phyloP scores from a whole-genome alignment of 30 jellyfish, hydroid and myxozoan species.

The Sanderia malayensis region DNA sequence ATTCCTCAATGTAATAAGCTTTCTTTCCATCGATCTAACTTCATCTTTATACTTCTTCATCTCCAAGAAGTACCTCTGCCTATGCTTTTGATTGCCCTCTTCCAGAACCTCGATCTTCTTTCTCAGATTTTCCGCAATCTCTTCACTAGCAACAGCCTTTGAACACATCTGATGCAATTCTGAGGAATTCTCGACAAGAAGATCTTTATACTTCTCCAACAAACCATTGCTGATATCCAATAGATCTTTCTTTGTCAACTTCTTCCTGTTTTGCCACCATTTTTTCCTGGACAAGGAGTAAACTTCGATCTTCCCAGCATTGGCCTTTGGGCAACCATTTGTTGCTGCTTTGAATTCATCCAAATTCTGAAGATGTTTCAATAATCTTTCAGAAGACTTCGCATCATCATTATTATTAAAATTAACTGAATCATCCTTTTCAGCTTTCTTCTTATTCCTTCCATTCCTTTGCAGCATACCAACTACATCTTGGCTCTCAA shows the following conservation, averaged over 20 bases:
- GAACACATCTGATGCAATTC: background rate
- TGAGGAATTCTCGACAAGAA: background rate
- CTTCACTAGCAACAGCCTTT: background rate
- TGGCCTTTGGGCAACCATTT: background rate
- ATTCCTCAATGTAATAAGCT: background rate
- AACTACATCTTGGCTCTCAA: conserved; percentile 1
- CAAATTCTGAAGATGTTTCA: background rate
- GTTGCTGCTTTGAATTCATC: background rate
- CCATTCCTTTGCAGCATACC: background rate
- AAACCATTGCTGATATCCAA: conserved; percentile 8
- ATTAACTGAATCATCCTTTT: background rate
- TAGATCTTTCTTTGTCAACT: conserved; percentile 16
- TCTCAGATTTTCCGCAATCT: background rate
- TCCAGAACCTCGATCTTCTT: background rate
- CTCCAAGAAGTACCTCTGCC: background rate
- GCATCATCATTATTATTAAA: background rate
- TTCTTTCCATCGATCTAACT: background rate
- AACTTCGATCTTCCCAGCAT: background rate
- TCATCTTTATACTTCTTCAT: background rate
- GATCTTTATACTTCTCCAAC: conserved; percentile 9
- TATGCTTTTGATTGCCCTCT: background rate
- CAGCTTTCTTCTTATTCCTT: background rate
- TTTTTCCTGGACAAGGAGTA: background rate
- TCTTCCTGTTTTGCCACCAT: conserved; percentile 15
- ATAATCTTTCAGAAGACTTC: background rate